These are phyloP conservation scores for Arctocebus calabarensis DNA, from an alignment of 2,797 vertebrate species.

Conservation along the genomic window DNA sequence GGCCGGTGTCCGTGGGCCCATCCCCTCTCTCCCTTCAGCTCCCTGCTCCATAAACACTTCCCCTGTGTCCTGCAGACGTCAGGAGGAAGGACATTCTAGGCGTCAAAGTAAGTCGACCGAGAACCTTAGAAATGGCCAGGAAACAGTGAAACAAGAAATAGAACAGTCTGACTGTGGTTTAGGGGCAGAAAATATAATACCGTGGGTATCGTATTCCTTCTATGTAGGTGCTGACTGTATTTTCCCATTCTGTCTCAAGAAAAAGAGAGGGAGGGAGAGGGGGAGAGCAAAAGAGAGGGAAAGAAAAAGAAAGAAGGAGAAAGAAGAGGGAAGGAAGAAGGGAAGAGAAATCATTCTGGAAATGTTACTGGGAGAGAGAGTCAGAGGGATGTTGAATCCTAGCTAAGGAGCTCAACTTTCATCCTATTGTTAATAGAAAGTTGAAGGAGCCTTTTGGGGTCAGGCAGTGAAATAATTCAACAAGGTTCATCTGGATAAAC, in stretches of 20 bases:
- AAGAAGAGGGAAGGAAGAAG: too few species aligned
- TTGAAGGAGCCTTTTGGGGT: not conserved
- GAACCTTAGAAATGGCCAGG: not conserved
- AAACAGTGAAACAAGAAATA: not conserved
- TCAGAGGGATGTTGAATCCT: not conserved
- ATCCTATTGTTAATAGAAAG: not conserved
- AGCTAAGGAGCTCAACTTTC: not conserved
- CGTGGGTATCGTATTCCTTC: too few species aligned
- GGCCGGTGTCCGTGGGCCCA: not conserved
- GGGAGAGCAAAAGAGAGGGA: too few species aligned
- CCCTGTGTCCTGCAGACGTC: not conserved
- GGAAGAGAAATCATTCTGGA: not conserved
- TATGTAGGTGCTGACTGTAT: too few species aligned
- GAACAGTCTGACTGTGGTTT: not conserved
- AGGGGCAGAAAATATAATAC: too few species aligned
- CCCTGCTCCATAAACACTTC: not conserved
- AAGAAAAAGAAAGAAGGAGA: too few species aligned
- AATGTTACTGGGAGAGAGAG: not conserved
- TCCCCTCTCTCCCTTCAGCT: not conserved
- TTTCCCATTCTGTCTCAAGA: too few species aligned
- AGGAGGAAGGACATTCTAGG: not conserved
- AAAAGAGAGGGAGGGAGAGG: too few species aligned
- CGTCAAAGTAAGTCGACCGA: not conserved
- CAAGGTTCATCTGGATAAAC: not conserved
- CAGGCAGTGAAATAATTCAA: slow-evolving; percentile 8